These are phyloP conservation scores for Sebastes alutus DNA, from an alignment of 2,797 vertebrate genomes.

Conservation along the genomic window DNA sequence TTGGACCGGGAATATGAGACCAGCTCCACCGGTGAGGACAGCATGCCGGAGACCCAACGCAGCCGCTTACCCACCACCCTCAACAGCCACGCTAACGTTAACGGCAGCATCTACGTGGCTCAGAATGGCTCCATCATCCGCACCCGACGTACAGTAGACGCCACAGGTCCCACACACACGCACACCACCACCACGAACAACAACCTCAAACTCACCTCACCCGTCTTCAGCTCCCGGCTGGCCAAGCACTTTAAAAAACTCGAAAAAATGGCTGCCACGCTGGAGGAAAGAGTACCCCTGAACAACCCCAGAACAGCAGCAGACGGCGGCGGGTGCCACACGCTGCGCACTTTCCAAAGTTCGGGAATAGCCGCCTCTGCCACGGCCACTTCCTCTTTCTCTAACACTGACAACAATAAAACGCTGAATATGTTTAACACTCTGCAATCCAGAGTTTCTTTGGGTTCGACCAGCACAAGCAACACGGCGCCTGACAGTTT, in stretches of 20 bases:
- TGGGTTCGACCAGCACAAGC: constrained; percentile 80
- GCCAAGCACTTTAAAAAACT: constrained; percentile 95
- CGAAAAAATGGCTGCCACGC: constrained; percentile 92
- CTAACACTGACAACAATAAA: constrained; percentile 77
- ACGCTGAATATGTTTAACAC: constrained; percentile 81
- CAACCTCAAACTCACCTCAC: constrained; percentile 85
- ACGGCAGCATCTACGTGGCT: constrained; percentile 91
- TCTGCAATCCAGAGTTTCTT: constrained; percentile 85
- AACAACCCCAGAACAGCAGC: constrained; percentile 67
- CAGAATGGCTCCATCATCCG: constrained; percentile 96
- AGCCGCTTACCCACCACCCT: constrained; percentile 76
- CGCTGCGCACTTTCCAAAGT: constrained; percentile 64
- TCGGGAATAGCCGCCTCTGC: constrained; percentile 69
- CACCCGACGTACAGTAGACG: constrained; percentile 84
- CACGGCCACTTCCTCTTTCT: constrained; percentile 41
- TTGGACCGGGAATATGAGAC: constrained; percentile 92
- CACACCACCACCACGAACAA: constrained; percentile 76
- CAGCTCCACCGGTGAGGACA: constrained; percentile 95
- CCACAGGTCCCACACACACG: constrained; percentile 46
- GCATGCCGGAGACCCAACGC: constrained; percentile 86
- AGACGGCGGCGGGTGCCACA: constrained; percentile 53
- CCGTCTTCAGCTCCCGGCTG: constrained; percentile 80
- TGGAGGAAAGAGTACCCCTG: constrained; percentile 89
- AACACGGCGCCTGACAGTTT: constrained; percentile 67
- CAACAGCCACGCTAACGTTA: constrained; percentile 83